Evolutionary conservation across 92 coral and sea anemone species (phyloP).

Genomic region (Porites divaricata): DNA sequence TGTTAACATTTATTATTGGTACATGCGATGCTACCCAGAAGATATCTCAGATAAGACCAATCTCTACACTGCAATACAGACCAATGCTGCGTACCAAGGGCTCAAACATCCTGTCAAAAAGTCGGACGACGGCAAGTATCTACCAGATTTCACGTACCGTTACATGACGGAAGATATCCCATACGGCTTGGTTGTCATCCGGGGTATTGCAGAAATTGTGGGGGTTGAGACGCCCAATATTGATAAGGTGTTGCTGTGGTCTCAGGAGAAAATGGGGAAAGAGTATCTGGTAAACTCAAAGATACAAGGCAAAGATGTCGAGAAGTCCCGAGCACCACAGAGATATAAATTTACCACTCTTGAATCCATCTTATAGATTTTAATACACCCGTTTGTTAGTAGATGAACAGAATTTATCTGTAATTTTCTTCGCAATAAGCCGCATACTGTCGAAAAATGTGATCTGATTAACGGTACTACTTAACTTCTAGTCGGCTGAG

Average conservation of each 20-base stretch:
- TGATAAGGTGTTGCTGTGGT: background rate
- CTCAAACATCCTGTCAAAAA: slow-evolving; percentile 42
- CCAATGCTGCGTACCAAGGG: slow-evolving; percentile 56
- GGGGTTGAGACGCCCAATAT: background rate
- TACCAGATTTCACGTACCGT: background rate
- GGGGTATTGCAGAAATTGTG: background rate
- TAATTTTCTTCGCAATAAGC: no score
- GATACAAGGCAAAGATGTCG: background rate
- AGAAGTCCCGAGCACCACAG: background rate
- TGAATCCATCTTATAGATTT: background rate
- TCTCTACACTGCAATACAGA: slow-evolving; percentile 36
- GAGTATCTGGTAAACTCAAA: background rate
- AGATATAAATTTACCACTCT: background rate
- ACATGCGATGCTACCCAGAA: slow-evolving; percentile 1
- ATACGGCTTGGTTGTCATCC: background rate
- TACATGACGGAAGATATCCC: background rate
- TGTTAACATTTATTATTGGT: background rate
- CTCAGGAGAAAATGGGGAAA: background rate
- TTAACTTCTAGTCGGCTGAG: no score
- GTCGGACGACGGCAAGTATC: background rate
- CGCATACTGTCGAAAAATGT: no score
- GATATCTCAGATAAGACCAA: slow-evolving; percentile 19
- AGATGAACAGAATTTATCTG: no score
- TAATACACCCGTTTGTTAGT: background rate
- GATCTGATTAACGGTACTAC: no score